These are phyloP conservation scores for Macroglossus sobrinus DNA, from an alignment of 2,113 vertebrate genomes.

Conservation along the genomic window DNA sequence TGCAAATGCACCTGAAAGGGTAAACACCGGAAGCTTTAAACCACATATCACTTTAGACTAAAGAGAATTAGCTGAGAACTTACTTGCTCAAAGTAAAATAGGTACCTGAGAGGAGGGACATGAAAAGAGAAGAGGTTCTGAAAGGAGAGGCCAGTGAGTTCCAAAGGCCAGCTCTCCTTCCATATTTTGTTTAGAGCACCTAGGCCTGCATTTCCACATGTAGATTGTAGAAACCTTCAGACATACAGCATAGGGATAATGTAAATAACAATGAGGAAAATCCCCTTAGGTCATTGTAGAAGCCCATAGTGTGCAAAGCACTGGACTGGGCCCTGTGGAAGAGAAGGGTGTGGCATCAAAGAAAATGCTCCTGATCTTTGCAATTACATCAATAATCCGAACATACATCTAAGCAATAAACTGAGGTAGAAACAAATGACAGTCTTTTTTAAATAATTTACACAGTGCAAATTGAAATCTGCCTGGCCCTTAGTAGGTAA, in stretches of 20 bases:
- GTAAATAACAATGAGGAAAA: background rate
- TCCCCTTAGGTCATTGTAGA: background rate
- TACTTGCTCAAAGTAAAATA: background rate
- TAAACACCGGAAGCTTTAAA: background rate
- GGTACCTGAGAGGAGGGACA: background rate
- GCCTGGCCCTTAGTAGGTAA: background rate
- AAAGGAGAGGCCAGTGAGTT: background rate
- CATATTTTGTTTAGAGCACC: background rate
- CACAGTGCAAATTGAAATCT: background rate
- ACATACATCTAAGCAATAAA: slow-evolving; percentile 4
- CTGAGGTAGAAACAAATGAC: background rate
- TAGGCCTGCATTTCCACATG: background rate
- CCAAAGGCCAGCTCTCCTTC: background rate
- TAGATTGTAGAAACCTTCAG: background rate
- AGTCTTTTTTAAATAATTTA: background rate
- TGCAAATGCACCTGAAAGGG: background rate
- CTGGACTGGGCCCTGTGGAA: background rate
- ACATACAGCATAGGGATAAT: background rate
- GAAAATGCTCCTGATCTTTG: background rate
- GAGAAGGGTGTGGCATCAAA: background rate
- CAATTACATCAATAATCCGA: background rate
- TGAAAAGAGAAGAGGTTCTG: background rate
- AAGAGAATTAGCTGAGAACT: background rate
- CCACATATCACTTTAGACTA: background rate
- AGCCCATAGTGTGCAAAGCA: background rate